These are phyloP conservation scores for Dinothrombium tinctorium DNA, from an alignment of 1,140 invertebrate species.

Conservation along the genomic window DNA sequence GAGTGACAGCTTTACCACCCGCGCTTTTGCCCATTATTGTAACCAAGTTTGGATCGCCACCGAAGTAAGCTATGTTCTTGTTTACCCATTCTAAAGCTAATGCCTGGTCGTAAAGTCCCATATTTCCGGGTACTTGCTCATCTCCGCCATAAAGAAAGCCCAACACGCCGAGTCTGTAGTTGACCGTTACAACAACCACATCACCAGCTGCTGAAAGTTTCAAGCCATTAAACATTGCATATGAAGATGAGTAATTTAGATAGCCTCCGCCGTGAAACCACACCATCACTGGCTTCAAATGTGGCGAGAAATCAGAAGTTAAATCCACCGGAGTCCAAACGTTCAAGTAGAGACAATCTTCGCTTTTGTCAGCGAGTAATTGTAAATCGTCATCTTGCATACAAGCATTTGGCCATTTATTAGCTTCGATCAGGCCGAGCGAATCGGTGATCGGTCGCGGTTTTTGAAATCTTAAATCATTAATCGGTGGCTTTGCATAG, in stretches of 20 bases:
- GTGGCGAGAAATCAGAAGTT: no score
- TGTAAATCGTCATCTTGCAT: conserved; percentile 6
- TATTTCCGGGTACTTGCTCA: conserved; percentile 15
- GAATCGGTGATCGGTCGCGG: conserved; percentile 36
- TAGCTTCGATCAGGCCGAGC: no score
- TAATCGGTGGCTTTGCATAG: conserved; percentile 27
- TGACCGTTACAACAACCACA: no score
- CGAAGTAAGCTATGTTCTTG: conserved; percentile 19
- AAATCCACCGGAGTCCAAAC: no score
- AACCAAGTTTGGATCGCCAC: conserved; percentile 18
- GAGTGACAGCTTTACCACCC: conserved; percentile 66
- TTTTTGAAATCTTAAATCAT: conserved; percentile 20
- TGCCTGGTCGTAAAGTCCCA: conserved; percentile 22
- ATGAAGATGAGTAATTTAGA: no score
- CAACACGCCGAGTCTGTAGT: no score
- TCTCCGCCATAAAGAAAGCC: no score
- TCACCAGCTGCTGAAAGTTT: no score
- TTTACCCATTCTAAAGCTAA: conserved; percentile 21
- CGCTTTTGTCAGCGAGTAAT: no score
- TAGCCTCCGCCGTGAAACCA: not conserved
- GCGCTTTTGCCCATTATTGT: conserved; percentile 18
- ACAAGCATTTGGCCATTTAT: conserved; percentile 7
- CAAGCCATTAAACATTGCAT: no score
- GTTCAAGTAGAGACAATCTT: no score
- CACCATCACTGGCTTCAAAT: not conserved